Conservation (phyloP, 2,797 vertebrate species). For the Sebastes kiyomatsui region DNA sequence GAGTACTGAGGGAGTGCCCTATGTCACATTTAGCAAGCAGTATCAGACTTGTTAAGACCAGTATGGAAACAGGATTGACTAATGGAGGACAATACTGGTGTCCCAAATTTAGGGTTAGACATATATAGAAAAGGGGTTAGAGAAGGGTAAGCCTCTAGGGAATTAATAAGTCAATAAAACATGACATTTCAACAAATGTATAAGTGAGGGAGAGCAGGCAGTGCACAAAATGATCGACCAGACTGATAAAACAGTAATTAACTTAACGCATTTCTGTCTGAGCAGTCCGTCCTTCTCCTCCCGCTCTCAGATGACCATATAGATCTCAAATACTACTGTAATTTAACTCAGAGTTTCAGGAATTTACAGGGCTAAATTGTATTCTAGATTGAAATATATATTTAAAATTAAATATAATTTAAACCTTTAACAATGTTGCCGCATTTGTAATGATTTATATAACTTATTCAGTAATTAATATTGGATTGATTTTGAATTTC, state of each 20-base stretch:
- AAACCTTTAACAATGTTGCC: not conserved
- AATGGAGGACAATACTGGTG: not conserved
- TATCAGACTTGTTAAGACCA: not conserved
- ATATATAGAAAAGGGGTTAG: not conserved
- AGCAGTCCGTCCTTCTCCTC: not conserved
- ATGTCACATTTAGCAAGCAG: not conserved
- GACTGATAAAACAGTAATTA: conserved; percentile 8
- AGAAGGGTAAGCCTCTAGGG: not conserved
- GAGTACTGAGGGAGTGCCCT: not conserved
- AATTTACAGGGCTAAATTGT: not conserved
- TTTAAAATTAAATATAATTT: not conserved
- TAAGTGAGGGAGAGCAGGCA: not conserved
- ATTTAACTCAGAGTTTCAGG: not conserved
- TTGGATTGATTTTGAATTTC: not conserved
- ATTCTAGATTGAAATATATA: too few relatives aligned
- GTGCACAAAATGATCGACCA: not conserved
- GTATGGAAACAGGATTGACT: not conserved
- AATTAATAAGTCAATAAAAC: not conserved
- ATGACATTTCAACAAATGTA: not conserved
- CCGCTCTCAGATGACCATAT: not conserved
- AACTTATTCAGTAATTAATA: not conserved
- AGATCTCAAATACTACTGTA: not conserved
- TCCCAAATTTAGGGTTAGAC: not conserved
- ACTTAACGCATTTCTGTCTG: not conserved
- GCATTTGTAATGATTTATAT: not conserved